Evolutionary conservation across 2,113 vertebrate genomes (phyloP).

Genomic region (Xenotilapia leptura): DNA sequence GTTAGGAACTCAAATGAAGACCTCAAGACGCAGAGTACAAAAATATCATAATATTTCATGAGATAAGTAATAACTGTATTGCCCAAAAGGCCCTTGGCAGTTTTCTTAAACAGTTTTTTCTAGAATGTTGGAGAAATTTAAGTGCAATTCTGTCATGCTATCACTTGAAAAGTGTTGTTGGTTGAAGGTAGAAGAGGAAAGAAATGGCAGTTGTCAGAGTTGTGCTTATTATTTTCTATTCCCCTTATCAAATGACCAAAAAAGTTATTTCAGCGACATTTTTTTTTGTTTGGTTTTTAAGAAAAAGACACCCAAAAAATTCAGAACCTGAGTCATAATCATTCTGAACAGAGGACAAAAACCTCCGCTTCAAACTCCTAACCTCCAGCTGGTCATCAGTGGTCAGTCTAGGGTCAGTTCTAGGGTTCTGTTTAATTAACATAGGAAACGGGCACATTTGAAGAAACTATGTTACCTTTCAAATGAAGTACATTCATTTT

Average conservation of each 20-base stretch:
- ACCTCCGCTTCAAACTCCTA: background rate
- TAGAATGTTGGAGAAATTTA: slow-evolving; percentile 30
- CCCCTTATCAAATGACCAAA: background rate
- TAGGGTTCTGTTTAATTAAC: background rate
- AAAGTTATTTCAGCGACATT: background rate
- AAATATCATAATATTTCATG: slow-evolving; percentile 53
- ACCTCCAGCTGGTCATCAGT: background rate
- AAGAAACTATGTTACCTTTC: background rate
- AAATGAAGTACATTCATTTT: background rate
- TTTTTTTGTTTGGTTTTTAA: background rate
- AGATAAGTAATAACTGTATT: slow-evolving; percentile 25
- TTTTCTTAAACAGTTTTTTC: slow-evolving; percentile 19
- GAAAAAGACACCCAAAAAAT: slow-evolving; percentile 23
- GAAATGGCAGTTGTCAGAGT: slow-evolving; percentile 51
- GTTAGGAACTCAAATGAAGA: slow-evolving; percentile 47
- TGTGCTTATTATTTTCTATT: slow-evolving; percentile 44
- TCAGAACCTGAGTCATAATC: slow-evolving; percentile 53
- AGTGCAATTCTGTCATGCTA: slow-evolving; percentile 51
- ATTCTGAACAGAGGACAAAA: slow-evolving; percentile 24
- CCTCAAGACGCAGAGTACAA: slow-evolving; percentile 59
- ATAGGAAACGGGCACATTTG: background rate
- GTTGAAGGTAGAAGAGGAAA: background rate
- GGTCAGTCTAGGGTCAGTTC: background rate
- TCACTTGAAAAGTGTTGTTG: background rate
- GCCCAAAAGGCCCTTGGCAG: slow-evolving; percentile 61